These are phyloP conservation scores for Gallinago jamesoni DNA, from an alignment of 2,113 vertebrate genomes.

Conservation along the genomic window DNA sequence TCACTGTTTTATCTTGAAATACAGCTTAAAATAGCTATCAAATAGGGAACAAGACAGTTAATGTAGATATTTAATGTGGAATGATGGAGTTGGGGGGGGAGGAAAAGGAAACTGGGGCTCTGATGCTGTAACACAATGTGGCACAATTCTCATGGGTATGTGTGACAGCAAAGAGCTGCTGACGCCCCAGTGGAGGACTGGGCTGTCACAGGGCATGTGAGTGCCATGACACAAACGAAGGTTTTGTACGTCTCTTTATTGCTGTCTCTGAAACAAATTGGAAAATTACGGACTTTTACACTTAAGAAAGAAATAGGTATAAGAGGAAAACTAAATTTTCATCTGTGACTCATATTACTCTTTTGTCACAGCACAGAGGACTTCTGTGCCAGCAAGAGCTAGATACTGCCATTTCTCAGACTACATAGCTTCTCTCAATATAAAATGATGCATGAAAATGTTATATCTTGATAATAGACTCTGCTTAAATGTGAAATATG, in stretches of 20 bases:
- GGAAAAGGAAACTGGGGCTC: not conserved
- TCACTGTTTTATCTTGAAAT: not conserved
- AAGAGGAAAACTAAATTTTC: not conserved
- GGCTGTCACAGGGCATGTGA: not conserved
- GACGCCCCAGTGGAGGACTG: not conserved
- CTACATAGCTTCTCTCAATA: not conserved
- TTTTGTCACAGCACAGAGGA: not conserved
- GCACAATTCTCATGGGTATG: not conserved
- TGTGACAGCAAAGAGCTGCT: not conserved
- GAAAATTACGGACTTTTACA: not conserved
- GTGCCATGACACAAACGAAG: not conserved
- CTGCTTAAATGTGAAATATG: conserved; percentile 14
- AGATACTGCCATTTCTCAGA: not conserved
- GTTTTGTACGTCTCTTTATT: not conserved
- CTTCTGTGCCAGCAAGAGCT: not conserved
- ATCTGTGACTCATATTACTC: not conserved
- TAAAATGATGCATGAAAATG: conserved; percentile 22
- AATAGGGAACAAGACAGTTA: not conserved
- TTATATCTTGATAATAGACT: conserved; percentile 17
- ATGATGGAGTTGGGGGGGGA: not conserved
- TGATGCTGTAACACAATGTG: not conserved
- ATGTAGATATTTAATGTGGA: not conserved
- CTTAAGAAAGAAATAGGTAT: not conserved
- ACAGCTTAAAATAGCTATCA: not conserved
- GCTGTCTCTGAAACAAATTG: not conserved